phyloP scores from a whole-genome alignment of 2,888 invertebrate genomes.

The Xestia sexstrigata region DNA sequence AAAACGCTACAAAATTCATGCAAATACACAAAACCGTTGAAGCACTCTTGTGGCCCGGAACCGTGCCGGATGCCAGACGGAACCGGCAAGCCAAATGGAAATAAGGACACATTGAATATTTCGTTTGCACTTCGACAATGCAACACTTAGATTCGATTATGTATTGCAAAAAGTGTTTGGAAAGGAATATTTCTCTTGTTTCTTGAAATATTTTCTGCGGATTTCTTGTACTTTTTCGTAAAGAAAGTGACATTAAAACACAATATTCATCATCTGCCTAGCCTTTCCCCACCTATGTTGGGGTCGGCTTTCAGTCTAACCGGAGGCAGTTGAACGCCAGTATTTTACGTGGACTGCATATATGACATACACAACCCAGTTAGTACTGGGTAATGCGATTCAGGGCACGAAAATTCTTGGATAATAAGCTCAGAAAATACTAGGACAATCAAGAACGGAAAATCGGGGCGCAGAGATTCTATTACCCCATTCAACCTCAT shows the following conservation, averaged over 20 bases:
- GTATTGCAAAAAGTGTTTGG: conserved; percentile 6
- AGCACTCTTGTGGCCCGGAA: conserved; percentile 28
- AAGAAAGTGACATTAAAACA: neutral
- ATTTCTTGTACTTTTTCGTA: neutral
- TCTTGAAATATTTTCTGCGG: neutral
- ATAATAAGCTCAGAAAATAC: neutral
- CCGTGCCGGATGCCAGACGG: conserved; percentile 34
- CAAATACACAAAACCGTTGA: conserved; percentile 23
- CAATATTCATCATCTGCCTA: neutral
- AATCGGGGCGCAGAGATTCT: accelerated
- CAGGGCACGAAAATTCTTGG: no score
- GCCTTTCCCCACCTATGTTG: neutral
- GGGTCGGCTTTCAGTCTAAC: neutral
- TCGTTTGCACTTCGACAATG: conserved; percentile 34
- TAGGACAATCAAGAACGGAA: no score
- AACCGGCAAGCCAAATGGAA: conserved; percentile 38
- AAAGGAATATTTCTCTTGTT: neutral
- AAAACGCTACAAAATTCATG: conserved; percentile 27
- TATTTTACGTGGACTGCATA: neutral
- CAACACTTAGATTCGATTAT: conserved; percentile 17
- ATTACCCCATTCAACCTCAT: neutral
- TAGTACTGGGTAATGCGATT: neutral
- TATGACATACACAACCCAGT: neutral
- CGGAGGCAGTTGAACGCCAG: neutral
- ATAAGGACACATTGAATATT: conserved; percentile 47